Evolutionary conservation across 1,140 invertebrate species (phyloP).

Genomic region (Pararge aegeria): DNA sequence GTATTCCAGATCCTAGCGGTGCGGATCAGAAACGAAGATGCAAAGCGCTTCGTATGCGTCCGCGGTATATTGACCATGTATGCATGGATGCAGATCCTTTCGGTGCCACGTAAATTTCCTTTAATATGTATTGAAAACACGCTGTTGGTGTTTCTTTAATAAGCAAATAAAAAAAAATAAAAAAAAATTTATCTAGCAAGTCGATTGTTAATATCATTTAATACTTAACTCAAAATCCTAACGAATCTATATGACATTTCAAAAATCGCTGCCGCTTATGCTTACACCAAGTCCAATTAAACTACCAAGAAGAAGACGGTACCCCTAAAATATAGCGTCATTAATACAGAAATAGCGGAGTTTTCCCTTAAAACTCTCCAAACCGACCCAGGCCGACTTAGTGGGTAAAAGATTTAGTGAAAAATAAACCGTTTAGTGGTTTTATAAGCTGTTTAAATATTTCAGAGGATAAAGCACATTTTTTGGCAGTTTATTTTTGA

Average conservation of each 20-base stretch:
- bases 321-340: slow-evolving; percentile 53
- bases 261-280: slow-evolving; percentile 11
- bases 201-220: no score
- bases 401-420: slow-evolving; percentile 17
- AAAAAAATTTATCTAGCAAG: no score
- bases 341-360: slow-evolving; percentile 53
- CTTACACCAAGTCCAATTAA: slow-evolving; percentile 24
- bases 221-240: neutral
- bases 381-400: slow-evolving; percentile 10
- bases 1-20: no score
- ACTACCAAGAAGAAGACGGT: slow-evolving; percentile 48
- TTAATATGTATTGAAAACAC: no score
- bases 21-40: no score
- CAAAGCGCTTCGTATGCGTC: no score
- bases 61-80: no score
- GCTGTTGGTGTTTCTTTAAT: no score
- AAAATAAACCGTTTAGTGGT: slow-evolving; percentile 16
- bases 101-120: no score
- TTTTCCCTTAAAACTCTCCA: slow-evolving; percentile 30
- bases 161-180: no score
- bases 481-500: neutral
- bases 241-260: neutral
- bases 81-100: no score
- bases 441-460: neutral
- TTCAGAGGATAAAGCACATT: neutral